These are phyloP conservation scores for Sphaerophoria taeniata DNA, from an alignment of 2,888 invertebrate species.

Conservation along the genomic window DNA sequence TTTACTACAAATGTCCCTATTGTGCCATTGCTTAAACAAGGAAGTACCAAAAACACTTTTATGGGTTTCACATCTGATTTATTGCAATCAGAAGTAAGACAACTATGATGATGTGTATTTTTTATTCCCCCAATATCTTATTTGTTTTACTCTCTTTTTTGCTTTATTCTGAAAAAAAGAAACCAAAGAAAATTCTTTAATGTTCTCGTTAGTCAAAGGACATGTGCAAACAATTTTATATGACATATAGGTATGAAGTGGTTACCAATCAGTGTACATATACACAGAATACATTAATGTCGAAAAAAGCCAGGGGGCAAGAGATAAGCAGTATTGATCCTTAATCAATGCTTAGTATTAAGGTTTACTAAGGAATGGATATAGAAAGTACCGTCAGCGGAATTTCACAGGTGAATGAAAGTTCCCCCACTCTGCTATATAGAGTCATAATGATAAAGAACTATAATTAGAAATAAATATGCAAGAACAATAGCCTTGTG, in stretches of 20 bases:
- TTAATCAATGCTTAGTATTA: constrained; percentile 4
- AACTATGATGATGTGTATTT: constrained; percentile 60
- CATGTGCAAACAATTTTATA: constrained; percentile 28
- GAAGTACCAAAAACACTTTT: constrained; percentile 70
- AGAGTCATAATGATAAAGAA: not conserved
- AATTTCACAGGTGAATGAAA: constrained; percentile 31
- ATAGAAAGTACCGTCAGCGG: constrained; percentile 3
- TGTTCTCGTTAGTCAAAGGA: constrained; percentile 42
- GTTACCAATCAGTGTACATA: constrained; percentile 14
- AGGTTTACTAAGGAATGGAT: not conserved
- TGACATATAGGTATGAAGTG: constrained; percentile 31
- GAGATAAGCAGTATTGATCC: constrained; percentile 16
- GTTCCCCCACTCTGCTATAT: constrained; percentile 1
- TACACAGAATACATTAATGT: constrained; percentile 31
- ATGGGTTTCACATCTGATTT: constrained; percentile 68
- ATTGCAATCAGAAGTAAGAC: constrained; percentile 69
- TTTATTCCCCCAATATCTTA: constrained; percentile 19
- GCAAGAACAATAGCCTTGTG: not conserved
- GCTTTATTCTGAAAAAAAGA: constrained; percentile 30
- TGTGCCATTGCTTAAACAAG: constrained; percentile 67
- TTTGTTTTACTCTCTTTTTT: constrained; percentile 30
- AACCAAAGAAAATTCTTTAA: constrained; percentile 30
- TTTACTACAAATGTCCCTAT: constrained; percentile 70
- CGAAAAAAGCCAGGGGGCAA: constrained; percentile 19
- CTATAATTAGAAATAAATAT: constrained; percentile 31